Base-by-base conservation (phyloP, 2,797 vertebrate species). In the Propithecus deckenii region DNA sequence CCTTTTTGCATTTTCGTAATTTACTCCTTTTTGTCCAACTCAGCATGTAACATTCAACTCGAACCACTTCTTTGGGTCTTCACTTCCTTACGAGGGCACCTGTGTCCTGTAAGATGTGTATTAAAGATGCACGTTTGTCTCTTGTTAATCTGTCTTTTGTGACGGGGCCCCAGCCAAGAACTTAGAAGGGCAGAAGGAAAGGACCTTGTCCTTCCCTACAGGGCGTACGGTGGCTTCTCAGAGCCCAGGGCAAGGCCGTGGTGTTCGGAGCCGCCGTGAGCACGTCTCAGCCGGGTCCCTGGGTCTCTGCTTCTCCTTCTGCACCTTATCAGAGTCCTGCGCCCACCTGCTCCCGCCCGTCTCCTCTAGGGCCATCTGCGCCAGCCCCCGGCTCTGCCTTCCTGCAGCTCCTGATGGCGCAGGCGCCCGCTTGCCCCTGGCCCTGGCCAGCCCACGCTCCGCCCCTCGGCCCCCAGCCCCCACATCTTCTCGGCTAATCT, bases 201-300 rank as follows among this genome's bases (percentile, higher is more conserved):
- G 63, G 63, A 4, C 18, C 59, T 30, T 22, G 25, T 46, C 35
- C 65, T 93, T n/a, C 25, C 6, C 59, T 30, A 10, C 4, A 2
- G 30, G 61, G 7, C 10, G 48, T 7, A 18, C 11, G 38, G 10
- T 0, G 2, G 67, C 43, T 46, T 57, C 78, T 46, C 55, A 20
- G 22, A 61, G 81, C 7, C 5, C 1, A 3, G 28, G 28, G 46
- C n/a, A 17, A 32, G n/a, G 13, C 18, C 8, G 9, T 18, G 8
- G 3, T 0, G 0, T 3, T 30, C 23, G 6, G 67, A 15, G 48
- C 23, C 2, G 15, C 67, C 7, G 5, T 6, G 30, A 69, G 38
- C 30, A 3, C 0, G 6, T 57, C 38, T 15, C 55, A 0, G 28
- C 35, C 0, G 69, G 30, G 18, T 38, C 75, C 74, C 32, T 52